These are phyloP conservation scores for Microcaecilia unicolor DNA, from an alignment of 2,797 vertebrate genomes.

Conservation along the genomic window DNA sequence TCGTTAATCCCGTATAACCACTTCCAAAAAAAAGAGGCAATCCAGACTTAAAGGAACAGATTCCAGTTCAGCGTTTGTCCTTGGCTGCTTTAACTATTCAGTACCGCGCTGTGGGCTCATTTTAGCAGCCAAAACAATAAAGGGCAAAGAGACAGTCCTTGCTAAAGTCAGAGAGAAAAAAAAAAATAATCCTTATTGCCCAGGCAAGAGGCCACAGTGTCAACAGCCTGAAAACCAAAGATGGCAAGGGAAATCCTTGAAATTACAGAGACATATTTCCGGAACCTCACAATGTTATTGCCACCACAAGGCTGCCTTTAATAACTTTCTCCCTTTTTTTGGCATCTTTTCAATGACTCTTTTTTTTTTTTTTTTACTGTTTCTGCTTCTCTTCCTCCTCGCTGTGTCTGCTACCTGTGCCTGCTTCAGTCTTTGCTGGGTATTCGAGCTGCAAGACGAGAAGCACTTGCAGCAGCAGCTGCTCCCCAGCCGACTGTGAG, in stretches of 20 bases:
- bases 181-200: background rate
- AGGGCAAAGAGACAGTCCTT: background rate
- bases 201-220: background rate
- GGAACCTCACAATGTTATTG: background rate
- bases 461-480: conserved; percentile 1
- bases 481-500: conserved; percentile 6
- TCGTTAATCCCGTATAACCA: background rate
- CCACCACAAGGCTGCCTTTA: no score
- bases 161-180: background rate
- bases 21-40: background rate
- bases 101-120: background rate
- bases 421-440: background rate
- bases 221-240: background rate
- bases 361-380: no score
- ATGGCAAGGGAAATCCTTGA: background rate
- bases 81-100: background rate
- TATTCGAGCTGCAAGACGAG: background rate
- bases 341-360: background rate
- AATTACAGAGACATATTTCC: background rate
- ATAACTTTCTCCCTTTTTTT: conserved; percentile 3
- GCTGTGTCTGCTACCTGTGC: background rate
- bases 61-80: conserved; percentile 4
- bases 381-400: background rate
- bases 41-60: background rate
- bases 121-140: background rate